Base-by-base conservation (phyloP, 2,888 invertebrate species). In the Terebella lapidaria region DNA sequence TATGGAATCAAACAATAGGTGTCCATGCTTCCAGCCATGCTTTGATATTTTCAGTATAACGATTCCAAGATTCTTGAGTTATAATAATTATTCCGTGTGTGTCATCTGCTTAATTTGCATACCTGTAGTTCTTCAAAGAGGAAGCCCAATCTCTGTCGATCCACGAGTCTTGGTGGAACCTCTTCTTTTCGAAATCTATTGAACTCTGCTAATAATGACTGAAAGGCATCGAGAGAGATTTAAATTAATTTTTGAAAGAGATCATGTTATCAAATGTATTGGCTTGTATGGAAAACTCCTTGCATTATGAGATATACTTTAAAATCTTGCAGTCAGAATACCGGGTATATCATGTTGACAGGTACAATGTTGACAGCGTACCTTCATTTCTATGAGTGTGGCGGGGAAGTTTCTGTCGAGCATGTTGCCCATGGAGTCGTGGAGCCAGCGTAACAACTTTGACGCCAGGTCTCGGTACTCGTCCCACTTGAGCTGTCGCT, bases 331-430 rank as follows among this genome's bases (percentile, higher is more conserved):
- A n/a, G 42, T 35, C n/a, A 35, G n/a, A n/a, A 35, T 15, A 35
- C 42, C 42, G 42, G 42, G 10, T 35, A n/a, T 35, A 35, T 35
- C 10, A 15, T 35, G n/a, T n/a, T 35, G 42, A 15, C n/a, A n/a
- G n/a, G n/a, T n/a, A n/a, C n/a, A n/a, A n/a, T n/a, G n/a, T n/a
- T n/a, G 49, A 4, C 4, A 53, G 20, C 64, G 59, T 83, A 94
- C 93, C 84, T 94, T 94, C 89, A 95, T 90, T 83, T 95, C 95
- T 75, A 93, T 91, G 73, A 95, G 85, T 68, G 92, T 93, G 71
- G 89, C 86, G 70, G 95, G 93, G 85, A 94, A 94, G 77, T 90
- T 89, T 78, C 92, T 88, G 80, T 93, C 92, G 60, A 90, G 86
- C 89, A 92, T 89, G 68, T 88, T 83, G 64, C 89, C 87, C 74